Evolutionary conservation across 2,797 vertebrate genomes (phyloP).

Genomic region (Vultur gryphus): DNA sequence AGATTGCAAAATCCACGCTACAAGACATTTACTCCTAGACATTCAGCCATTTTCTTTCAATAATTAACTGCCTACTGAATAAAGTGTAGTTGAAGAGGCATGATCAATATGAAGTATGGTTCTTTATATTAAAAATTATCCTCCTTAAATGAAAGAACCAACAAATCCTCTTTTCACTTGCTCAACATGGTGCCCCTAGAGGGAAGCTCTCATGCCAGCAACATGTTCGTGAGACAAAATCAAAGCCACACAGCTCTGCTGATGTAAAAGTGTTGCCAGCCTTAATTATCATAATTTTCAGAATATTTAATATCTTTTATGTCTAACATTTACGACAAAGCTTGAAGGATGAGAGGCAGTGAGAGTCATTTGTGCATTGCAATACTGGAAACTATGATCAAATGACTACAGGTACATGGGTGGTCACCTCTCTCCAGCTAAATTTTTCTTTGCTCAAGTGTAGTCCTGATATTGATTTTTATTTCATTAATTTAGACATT

Average conservation of each 20-base stretch:
- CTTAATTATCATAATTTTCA: background rate
- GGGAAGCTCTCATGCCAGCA: background rate
- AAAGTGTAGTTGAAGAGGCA: background rate
- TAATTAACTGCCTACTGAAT: background rate
- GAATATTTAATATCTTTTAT: background rate
- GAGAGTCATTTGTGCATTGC: background rate
- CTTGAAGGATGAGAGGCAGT: background rate
- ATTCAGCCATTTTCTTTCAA: background rate
- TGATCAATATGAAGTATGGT: background rate
- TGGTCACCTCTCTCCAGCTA: background rate
- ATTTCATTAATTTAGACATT: background rate
- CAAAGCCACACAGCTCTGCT: background rate
- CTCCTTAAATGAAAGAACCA: background rate
- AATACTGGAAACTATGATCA: background rate
- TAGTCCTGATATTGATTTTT: background rate
- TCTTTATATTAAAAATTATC: background rate
- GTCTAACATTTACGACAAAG: background rate
- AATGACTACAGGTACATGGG: background rate
- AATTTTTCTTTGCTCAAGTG: background rate
- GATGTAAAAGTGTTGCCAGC: background rate
- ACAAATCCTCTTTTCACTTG: background rate
- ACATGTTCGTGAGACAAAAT: background rate
- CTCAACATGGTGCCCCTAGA: background rate
- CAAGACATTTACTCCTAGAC: background rate
- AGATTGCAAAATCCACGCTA: background rate